These are phyloP conservation scores for Limnephilus lunatus DNA, from an alignment of 2,888 invertebrate species.

Conservation along the genomic window DNA sequence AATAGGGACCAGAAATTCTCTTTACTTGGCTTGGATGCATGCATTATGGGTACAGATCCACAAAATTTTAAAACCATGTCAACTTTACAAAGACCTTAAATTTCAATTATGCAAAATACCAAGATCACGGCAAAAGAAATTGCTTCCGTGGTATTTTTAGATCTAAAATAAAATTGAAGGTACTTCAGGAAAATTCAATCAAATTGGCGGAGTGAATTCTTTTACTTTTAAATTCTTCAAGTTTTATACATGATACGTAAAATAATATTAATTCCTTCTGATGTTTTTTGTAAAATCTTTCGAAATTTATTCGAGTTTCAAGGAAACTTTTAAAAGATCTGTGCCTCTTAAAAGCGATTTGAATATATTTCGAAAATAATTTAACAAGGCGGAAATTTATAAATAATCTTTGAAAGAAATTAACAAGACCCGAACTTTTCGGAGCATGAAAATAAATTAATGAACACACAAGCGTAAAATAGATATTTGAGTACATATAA, in stretches of 20 bases:
- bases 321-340: slow-evolving; percentile 29
- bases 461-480: background rate
- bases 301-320: slow-evolving; percentile 20
- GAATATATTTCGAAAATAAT: slow-evolving; percentile 30
- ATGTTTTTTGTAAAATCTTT: background rate
- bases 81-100: background rate
- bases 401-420: slow-evolving; percentile 23
- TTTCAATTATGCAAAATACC: background rate
- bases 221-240: background rate
- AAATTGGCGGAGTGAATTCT: background rate
- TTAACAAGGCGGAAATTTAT: slow-evolving; percentile 34
- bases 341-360: slow-evolving; percentile 30
- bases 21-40: background rate
- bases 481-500: background rate
- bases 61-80: background rate
- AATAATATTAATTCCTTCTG: background rate
- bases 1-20: background rate
- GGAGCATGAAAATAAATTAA: slow-evolving; percentile 10
- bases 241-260: background rate
- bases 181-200: background rate
- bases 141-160: background rate
- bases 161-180: background rate
- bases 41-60: background rate
- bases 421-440: background rate
- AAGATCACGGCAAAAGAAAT: background rate